Evolutionary conservation across 2,888 invertebrate species (phyloP).

Genomic region (Tuta absoluta): DNA sequence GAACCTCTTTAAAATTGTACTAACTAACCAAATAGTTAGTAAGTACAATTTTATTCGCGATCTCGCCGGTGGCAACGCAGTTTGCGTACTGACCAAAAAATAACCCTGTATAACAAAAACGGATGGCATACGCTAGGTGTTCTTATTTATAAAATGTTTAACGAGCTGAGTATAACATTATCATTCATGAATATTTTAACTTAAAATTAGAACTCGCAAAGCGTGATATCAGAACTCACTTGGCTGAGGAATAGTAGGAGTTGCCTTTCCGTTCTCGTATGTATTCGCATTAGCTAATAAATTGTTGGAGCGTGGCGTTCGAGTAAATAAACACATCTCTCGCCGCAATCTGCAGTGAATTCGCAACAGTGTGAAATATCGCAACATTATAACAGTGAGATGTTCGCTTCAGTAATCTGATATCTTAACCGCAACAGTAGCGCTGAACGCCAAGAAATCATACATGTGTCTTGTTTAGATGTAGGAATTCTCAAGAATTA

Average conservation of each 20-base stretch:
- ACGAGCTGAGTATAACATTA: not conserved
- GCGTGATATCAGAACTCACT: not conserved
- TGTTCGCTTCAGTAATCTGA: not conserved
- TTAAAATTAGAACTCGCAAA: not conserved
- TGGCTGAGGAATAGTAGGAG: not conserved
- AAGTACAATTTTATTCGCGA: no score
- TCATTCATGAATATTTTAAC: slow-evolving; percentile 12
- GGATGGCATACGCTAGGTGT: not conserved
- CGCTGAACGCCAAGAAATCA: not conserved
- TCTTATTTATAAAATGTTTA: not conserved
- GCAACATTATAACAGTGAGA: not conserved
- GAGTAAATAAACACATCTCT: slow-evolving; percentile 6
- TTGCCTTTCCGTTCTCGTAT: not conserved
- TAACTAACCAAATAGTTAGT: no score
- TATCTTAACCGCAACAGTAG: not conserved
- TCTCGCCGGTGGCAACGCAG: no score
- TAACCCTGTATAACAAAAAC: no score
- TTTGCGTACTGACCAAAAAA: no score
- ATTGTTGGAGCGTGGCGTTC: slow-evolving; percentile 5
- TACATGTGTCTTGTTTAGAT: no score
- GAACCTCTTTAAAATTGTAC: no score
- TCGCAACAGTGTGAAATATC: not conserved
- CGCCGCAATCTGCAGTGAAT: not conserved
- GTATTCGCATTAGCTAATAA: slow-evolving; percentile 8
- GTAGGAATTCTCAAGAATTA: no score